These are phyloP conservation scores for Malacoraja senta DNA, from an alignment of 2,797 vertebrate genomes.

Conservation along the genomic window DNA sequence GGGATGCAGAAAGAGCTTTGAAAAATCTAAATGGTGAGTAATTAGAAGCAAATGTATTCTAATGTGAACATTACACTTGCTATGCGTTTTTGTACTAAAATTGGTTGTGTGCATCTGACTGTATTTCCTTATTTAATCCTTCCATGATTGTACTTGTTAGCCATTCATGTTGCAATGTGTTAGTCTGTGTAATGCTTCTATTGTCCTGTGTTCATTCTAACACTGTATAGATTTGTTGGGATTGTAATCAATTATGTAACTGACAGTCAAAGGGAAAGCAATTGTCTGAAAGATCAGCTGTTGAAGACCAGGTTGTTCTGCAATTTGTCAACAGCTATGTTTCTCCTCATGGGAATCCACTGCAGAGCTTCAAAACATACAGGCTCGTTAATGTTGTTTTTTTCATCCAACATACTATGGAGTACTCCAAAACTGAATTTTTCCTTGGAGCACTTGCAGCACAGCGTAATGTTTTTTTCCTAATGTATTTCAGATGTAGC, in stretches of 20 bases:
- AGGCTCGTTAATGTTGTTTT: not conserved
- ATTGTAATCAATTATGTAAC: not conserved
- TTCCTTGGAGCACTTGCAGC: not conserved
- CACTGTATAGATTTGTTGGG: not conserved
- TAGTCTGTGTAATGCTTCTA: not conserved
- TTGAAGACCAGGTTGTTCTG: not conserved
- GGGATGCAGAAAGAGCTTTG: conserved; percentile 93
- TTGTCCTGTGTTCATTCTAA: not conserved
- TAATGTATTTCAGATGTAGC: not conserved
- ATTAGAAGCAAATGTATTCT: not conserved
- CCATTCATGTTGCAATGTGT: not conserved
- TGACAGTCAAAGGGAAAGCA: no score
- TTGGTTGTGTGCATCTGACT: not conserved
- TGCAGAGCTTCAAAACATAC: not conserved
- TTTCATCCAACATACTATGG: not conserved
- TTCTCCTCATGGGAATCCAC: not conserved
- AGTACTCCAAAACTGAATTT: not conserved
- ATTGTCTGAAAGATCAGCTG: not conserved
- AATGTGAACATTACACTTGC: not conserved
- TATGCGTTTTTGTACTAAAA: no score
- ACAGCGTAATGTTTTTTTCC: not conserved
- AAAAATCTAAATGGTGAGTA: conserved; percentile 92
- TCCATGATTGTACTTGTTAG: not conserved
- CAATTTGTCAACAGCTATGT: no score
- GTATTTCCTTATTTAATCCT: not conserved